Percentiles rank a stretch among this genome's conserved stretches.
Conservation (phyloP, 2,888 invertebrate species). For the Neoitamus cyanurus region DNA sequence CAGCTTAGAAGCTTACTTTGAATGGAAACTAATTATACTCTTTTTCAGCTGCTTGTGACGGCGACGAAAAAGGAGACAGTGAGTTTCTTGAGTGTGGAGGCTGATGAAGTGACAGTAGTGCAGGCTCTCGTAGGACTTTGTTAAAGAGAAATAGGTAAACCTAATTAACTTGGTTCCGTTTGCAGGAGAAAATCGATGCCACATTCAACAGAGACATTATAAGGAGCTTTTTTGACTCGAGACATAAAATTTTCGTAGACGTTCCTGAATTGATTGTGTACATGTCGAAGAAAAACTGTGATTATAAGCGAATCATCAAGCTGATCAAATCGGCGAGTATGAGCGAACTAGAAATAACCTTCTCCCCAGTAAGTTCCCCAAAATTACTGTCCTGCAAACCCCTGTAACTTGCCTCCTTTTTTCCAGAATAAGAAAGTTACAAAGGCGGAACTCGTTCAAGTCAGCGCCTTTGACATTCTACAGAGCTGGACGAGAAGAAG, state of each 20-base stretch:
- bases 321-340: constrained; percentile 60
- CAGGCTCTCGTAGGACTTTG: constrained; percentile 62
- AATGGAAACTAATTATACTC: background rate
- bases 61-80: constrained; percentile 56
- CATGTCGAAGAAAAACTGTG: constrained; percentile 62
- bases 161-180: background rate
- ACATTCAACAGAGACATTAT: constrained; percentile 61
- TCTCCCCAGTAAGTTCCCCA: constrained; percentile 58
- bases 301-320: constrained; percentile 62
- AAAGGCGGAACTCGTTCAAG: constrained; percentile 58
- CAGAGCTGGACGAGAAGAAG: constrained; percentile 62
- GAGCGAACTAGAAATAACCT: constrained; percentile 60
- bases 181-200: constrained; percentile 62
- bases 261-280: constrained; percentile 58
- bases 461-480: constrained; percentile 61
- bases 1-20: too few relatives aligned
- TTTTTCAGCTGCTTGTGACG: constrained; percentile 23
- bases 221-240: constrained; percentile 51
- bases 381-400: background rate
- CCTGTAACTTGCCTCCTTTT: background rate
- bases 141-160: background rate
- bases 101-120: constrained; percentile 62
- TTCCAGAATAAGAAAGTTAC: constrained; percentile 56
- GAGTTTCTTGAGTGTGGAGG: constrained; percentile 61
- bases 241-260: constrained; percentile 44